phyloP scores from a whole-genome alignment of 2,113 vertebrate genomes.

The Heterotis niloticus region DNA sequence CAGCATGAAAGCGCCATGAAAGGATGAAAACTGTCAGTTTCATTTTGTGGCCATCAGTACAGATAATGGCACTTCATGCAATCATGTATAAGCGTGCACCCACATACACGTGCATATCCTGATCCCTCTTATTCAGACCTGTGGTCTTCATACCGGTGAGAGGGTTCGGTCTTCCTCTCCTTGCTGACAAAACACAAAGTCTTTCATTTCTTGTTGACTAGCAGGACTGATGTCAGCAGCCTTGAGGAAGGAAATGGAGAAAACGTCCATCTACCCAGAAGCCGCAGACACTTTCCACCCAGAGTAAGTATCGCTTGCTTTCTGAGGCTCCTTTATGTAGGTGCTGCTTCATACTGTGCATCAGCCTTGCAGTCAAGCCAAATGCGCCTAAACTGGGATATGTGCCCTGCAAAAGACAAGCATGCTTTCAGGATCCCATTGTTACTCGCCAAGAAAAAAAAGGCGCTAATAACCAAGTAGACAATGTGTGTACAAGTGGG shows the following conservation, averaged over 20 bases:
- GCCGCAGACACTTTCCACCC: neutral
- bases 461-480: too few species aligned
- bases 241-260: constrained; percentile 1
- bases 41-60: too few species aligned
- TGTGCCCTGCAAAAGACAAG: neutral
- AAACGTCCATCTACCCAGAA: neutral
- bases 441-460: neutral
- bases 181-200: too few species aligned
- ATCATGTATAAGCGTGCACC: neutral
- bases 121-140: neutral
- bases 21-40: too few species aligned
- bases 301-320: neutral
- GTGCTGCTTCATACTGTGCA: neutral
- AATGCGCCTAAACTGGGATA: neutral
- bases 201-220: neutral
- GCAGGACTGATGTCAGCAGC: neutral
- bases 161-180: too few species aligned
- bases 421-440: neutral
- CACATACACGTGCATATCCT: neutral
- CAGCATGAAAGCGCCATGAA: too few species aligned
- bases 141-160: too few species aligned
- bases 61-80: too few species aligned
- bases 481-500: too few species aligned
- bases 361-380: neutral
- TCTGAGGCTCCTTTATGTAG: neutral